A percentile compares a stretch with the other conserved stretches of the same genome.
Evolutionary conservation across 2,113 vertebrate species (phyloP).

Genomic region (Nansenia antarctica): DNA sequence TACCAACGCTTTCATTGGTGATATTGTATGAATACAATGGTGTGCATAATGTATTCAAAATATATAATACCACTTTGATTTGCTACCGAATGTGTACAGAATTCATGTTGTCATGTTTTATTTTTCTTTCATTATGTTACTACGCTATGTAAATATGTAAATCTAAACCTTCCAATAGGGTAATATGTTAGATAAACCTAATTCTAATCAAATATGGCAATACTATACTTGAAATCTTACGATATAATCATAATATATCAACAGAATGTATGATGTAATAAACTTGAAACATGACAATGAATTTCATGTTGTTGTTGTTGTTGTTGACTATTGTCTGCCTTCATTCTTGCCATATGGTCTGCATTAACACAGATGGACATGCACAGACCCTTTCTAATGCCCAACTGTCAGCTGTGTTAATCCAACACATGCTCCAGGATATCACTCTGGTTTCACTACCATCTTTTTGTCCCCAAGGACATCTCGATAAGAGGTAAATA

Average conservation of each 20-base stretch:
- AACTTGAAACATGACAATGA: too few relatives aligned
- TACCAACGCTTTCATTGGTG: neutral
- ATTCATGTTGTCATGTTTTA: neutral
- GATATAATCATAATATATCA: neutral
- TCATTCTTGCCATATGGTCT: conserved; percentile 35
- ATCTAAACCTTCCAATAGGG: too few relatives aligned
- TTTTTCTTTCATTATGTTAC: neutral
- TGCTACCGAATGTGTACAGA: neutral
- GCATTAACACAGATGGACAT: conserved; percentile 35
- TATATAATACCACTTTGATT: neutral
- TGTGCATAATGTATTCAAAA: neutral
- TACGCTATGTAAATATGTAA: too few relatives aligned
- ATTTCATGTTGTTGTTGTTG: too few relatives aligned
- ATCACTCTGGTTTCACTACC: neutral
- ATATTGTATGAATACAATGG: neutral
- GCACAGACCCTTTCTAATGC: conserved; percentile 9
- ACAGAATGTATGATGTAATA: neutral
- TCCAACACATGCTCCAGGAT: neutral
- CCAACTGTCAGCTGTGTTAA: conserved; percentile 20
- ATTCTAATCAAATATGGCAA: neutral
- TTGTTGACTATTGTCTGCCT: conserved; percentile 28
- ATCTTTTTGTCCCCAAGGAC: too few relatives aligned
- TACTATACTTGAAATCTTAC: neutral
- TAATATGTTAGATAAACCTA: too few relatives aligned
- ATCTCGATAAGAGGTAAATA: too few relatives aligned